Evolutionary conservation across 2,797 vertebrate genomes (phyloP).

Genomic region (Galagoides demidoff): DNA sequence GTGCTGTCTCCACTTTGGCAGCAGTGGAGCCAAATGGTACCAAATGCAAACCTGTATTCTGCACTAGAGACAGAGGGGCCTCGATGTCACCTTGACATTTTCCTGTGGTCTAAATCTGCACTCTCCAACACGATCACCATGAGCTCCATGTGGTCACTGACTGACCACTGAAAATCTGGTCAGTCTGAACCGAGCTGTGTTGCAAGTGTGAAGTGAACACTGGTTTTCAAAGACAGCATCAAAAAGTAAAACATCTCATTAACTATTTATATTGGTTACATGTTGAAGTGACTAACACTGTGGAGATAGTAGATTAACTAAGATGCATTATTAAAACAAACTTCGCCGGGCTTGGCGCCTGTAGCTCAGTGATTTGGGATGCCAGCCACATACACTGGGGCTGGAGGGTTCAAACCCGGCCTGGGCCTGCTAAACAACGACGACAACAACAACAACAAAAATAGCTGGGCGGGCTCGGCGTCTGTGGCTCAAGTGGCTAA

Average conservation of each 20-base stretch:
- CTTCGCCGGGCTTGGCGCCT: neutral
- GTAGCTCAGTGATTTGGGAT: no score
- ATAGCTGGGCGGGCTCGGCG: no score
- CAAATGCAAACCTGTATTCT: neutral
- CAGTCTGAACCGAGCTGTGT: rapidly evolving
- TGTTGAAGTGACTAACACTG: neutral
- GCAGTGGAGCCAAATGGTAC: neutral
- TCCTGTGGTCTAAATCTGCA: neutral
- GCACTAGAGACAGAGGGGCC: no score
- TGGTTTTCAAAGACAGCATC: neutral
- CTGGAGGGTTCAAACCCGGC: conserved; percentile 52
- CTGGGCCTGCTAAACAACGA: no score
- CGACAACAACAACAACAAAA: no score
- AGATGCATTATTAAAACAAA: neutral
- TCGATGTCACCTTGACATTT: neutral
- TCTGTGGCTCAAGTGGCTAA: no score
- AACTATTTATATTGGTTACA: rapidly evolving
- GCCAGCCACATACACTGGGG: no score
- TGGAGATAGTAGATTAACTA: neutral
- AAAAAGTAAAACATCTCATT: rapidly evolving
- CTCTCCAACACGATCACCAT: rapidly evolving
- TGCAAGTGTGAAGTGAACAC: rapidly evolving
- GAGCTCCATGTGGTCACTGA: rapidly evolving
- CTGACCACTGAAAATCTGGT: neutral
- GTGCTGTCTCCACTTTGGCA: neutral